Conservation (phyloP, 2,888 invertebrate genomes). For the Micoletzkya japonica region DNA sequence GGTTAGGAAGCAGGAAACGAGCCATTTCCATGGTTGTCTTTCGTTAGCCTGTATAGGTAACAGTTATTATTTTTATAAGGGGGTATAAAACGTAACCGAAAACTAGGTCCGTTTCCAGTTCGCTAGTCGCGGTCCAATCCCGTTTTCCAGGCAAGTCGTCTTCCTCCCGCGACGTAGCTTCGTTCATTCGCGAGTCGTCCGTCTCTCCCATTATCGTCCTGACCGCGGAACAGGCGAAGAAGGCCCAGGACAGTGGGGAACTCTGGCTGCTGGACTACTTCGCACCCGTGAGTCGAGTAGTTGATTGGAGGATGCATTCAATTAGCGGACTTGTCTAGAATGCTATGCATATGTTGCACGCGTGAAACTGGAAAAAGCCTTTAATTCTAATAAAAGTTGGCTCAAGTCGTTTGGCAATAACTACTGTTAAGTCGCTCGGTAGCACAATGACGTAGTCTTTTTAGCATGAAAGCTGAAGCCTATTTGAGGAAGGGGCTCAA, state of each 20-base stretch:
- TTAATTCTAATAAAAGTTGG: neutral
- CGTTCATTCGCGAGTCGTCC: conserved; percentile 73
- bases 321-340: neutral
- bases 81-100: neutral
- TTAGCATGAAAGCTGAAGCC: neutral
- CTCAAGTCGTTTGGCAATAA: neutral
- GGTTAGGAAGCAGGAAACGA: too few relatives aligned
- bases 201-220: conserved; percentile 65
- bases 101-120: too few relatives aligned
- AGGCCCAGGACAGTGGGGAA: conserved; percentile 58
- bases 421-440: neutral
- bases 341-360: neutral
- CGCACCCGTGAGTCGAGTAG: conserved; percentile 70
- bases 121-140: neutral
- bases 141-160: conserved; percentile 63
- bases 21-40: too few relatives aligned
- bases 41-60: too few relatives aligned
- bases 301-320: neutral
- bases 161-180: conserved; percentile 65
- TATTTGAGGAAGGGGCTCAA: neutral
- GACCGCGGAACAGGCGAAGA: conserved; percentile 62
- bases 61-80: too few relatives aligned
- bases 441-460: neutral
- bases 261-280: conserved; percentile 78
- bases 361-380: neutral